These are phyloP conservation scores for Phoxinus dragarum DNA, from an alignment of 2,797 vertebrate genomes.

Conservation along the genomic window DNA sequence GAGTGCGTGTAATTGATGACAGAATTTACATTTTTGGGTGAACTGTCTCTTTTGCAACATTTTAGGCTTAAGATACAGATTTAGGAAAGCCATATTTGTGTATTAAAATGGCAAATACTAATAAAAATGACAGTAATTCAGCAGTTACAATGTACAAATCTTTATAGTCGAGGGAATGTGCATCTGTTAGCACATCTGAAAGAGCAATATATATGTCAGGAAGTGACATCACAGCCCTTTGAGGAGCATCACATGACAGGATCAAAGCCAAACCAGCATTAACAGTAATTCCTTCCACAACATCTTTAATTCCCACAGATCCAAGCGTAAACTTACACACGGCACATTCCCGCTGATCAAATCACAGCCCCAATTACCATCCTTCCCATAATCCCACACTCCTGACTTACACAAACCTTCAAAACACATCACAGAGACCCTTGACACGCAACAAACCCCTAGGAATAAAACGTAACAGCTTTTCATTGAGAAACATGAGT, in stretches of 20 bases:
- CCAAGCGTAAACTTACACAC: not conserved
- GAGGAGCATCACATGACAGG: not conserved
- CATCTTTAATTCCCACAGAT: constrained; percentile 18
- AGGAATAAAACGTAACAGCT: not conserved
- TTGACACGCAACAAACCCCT: not conserved
- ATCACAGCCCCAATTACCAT: not conserved
- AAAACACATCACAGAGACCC: not conserved
- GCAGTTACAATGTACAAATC: not conserved
- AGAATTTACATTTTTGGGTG: not conserved
- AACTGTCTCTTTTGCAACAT: not conserved
- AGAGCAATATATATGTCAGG: not conserved
- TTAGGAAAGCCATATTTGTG: not conserved
- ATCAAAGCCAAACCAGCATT: constrained; percentile 7
- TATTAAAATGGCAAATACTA: not conserved
- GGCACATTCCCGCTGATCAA: not conserved
- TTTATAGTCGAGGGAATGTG: not conserved
- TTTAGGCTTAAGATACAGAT: not conserved
- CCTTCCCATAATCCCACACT: not conserved
- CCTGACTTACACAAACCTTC: constrained; percentile 4
- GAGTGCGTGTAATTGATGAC: not conserved
- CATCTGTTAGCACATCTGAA: not conserved
- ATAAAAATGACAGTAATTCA: not conserved
- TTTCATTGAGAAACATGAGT: not conserved
- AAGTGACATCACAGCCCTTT: constrained; percentile 19
- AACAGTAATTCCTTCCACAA: constrained; percentile 6